These are phyloP conservation scores for Anarhynchus alexandrinus DNA, from an alignment of 2,113 vertebrate genomes.

Conservation along the genomic window DNA sequence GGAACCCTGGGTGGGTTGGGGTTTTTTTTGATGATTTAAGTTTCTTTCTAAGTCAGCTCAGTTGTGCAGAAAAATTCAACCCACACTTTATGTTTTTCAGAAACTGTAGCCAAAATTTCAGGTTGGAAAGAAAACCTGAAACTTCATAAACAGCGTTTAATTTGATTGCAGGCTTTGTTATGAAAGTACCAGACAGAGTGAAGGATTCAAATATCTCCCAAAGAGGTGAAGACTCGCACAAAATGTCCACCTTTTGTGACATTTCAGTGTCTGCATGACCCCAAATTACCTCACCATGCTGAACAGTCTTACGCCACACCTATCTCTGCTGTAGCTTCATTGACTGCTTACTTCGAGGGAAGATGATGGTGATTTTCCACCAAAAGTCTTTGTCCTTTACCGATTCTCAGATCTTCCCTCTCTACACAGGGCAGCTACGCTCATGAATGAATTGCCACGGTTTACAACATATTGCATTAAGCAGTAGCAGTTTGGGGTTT, in stretches of 20 bases:
- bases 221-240: background rate
- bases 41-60: background rate
- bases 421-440: background rate
- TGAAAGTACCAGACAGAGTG: background rate
- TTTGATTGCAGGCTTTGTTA: background rate
- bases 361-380: background rate
- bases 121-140: background rate
- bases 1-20: background rate
- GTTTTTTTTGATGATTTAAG: background rate
- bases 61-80: background rate
- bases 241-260: background rate
- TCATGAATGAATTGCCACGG: background rate
- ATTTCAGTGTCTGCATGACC: background rate
- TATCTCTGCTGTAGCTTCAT: background rate
- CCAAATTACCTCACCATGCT: background rate
- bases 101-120: background rate
- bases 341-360: background rate
- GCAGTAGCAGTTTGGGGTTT: fast-evolving
- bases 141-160: background rate
- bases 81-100: background rate
- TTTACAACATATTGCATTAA: background rate
- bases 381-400: background rate
- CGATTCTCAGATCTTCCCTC: background rate
- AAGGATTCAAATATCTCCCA: background rate
- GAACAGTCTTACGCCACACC: background rate